Base-by-base conservation (phyloP, 2,888 invertebrate genomes). In the Disparrhopalites patrizii region DNA sequence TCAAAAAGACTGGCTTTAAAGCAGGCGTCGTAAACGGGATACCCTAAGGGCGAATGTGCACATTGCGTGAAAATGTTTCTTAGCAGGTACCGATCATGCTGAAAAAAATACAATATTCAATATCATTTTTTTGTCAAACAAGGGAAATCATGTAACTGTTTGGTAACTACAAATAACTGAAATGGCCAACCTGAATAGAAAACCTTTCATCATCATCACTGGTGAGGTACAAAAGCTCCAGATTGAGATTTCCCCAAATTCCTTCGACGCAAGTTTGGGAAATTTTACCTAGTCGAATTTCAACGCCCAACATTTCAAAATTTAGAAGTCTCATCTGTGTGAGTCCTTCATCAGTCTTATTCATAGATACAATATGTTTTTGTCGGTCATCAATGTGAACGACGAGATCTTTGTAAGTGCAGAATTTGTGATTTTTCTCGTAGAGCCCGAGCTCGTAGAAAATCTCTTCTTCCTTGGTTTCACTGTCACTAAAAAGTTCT, bases 121-220 rank as follows among this genome's bases (percentile, higher is more conserved):
- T 23, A 25, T 38, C 23, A 20, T 23, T n/a, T 13, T 28, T 63
- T n/a, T 31, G n/a, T 51, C 7, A 27, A 62, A n/a, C 8, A 60
- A 47, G 25, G 28, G 7, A 28, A 25, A n/a, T n/a, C n/a, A n/a
- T n/a, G n/a, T n/a, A n/a, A n/a, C 18, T 18, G 15, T 25, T 3
- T 28, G 23, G 8, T 30, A n/a, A 18, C 13, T 18, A 20, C 51
- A 30, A 51, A 51, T n/a, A n/a, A 30, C 18, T 30, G 27, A 55
- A 56, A 30, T 25, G 18, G n/a, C 33, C 43, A 54, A 77, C 76
- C 73, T 78, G 78, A 62, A 81, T 81, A 66, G 79, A 80, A 77
- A 81, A 81, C 43, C 81, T 75, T 70, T 82, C 82, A 73, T 82
- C 82, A 71, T 82, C 81, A 72, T 82, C 82, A 66, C 81, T 81